Evolutionary conservation across 1,140 invertebrate species (phyloP).

Genomic region (Nephila pilipes): DNA sequence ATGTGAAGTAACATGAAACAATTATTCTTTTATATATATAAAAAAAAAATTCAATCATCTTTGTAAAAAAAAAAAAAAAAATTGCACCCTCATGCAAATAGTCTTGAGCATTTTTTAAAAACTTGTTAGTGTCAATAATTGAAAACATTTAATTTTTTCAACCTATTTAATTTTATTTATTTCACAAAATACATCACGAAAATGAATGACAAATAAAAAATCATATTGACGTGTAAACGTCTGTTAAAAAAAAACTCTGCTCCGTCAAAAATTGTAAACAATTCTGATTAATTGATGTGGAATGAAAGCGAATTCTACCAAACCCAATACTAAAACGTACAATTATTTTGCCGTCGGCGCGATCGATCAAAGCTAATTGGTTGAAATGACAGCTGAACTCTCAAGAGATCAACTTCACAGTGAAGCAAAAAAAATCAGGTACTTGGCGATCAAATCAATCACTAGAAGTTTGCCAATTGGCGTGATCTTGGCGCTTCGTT

Average conservation of each 20-base stretch:
- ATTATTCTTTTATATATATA: too few species aligned
- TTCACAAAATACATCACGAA: too few species aligned
- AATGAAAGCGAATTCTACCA: slow-evolving; percentile 26
- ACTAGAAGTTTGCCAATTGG: slow-evolving; percentile 26
- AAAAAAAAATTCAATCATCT: too few species aligned
- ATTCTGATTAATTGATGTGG: slow-evolving; percentile 26
- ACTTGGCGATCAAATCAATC: slow-evolving; percentile 60
- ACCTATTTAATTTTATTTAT: too few species aligned
- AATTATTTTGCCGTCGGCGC: slow-evolving; percentile 57
- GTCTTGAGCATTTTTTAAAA: too few species aligned
- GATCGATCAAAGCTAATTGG: slow-evolving; percentile 71
- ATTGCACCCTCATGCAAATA: too few species aligned
- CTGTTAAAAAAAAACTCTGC: not conserved
- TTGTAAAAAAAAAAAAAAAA: too few species aligned
- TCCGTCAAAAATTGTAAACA: slow-evolving; percentile 28
- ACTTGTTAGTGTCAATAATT: too few species aligned
- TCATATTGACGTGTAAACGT: not conserved
- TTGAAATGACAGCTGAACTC: slow-evolving; percentile 58
- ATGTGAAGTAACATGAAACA: too few species aligned
- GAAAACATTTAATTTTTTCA: too few species aligned
- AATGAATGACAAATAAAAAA: too few species aligned
- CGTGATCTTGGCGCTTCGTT: slow-evolving; percentile 60
- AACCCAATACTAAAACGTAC: slow-evolving; percentile 42
- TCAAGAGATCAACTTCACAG: slow-evolving; percentile 36
- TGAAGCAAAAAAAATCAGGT: not conserved